phyloP scores from a whole-genome alignment of 2,113 vertebrate species.

The Grantiella picta region DNA sequence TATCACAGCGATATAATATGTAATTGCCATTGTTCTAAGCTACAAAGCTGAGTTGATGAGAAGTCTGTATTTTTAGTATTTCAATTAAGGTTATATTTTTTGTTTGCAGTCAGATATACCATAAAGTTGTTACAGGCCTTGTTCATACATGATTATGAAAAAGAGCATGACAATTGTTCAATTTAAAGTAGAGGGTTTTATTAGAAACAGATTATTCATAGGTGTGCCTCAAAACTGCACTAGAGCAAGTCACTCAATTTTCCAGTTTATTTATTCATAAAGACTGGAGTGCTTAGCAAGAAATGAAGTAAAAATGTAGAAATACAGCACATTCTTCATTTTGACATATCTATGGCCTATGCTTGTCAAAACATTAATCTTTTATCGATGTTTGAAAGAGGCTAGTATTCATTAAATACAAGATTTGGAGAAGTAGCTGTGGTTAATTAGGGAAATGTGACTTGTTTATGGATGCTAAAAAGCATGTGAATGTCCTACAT shows the following conservation, averaged over 20 bases:
- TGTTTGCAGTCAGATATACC: not conserved
- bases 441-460: constrained; percentile 17
- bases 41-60: not conserved
- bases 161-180: not conserved
- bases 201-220: not conserved
- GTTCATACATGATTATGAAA: not conserved
- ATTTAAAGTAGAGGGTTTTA: not conserved
- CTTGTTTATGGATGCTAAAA: constrained; percentile 15
- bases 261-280: not conserved
- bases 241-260: not conserved
- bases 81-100: not conserved
- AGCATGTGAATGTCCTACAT: not conserved
- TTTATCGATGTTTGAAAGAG: not conserved
- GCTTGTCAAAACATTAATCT: not conserved
- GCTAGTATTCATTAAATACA: not conserved
- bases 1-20: not conserved
- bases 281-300: not conserved
- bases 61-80: not conserved
- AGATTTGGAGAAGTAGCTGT: not conserved
- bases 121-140: not conserved
- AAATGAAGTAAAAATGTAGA: not conserved
- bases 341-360: not conserved
- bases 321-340: not conserved
- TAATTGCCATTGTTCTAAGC: not conserved
- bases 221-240: not conserved